Conservation (phyloP, 1,140 invertebrate species). For the Meloidogyne hapla region DNA sequence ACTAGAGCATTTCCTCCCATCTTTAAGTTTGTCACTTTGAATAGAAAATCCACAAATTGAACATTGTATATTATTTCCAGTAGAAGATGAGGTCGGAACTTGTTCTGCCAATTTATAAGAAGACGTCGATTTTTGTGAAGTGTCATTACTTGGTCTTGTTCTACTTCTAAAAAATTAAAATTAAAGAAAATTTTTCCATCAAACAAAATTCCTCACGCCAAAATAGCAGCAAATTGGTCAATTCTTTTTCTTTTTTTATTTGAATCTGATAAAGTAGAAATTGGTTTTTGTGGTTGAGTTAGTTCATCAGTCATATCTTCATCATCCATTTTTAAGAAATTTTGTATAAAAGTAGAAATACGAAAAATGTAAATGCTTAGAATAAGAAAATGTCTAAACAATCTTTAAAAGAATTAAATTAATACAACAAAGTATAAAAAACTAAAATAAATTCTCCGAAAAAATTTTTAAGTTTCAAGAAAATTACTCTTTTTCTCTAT, state of each 20-base stretch:
- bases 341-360: too few relatives aligned
- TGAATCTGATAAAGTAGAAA: background rate
- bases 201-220: background rate
- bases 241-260: background rate
- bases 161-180: background rate
- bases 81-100: too few relatives aligned
- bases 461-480: too few relatives aligned
- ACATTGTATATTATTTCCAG: background rate
- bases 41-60: constrained; percentile 3
- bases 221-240: constrained; percentile 11
- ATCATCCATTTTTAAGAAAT: too few relatives aligned
- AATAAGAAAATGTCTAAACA: too few relatives aligned
- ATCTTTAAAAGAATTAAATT: too few relatives aligned
- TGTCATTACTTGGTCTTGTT: background rate
- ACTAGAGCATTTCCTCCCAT: background rate
- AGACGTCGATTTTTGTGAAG: background rate
- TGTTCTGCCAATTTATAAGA: background rate
- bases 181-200: background rate
- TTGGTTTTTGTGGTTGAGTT: background rate
- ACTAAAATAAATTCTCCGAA: too few relatives aligned
- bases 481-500: too few relatives aligned
- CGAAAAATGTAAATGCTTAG: too few relatives aligned
- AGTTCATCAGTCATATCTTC: background rate
- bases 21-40: background rate
- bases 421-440: too few relatives aligned